phyloP scores from a whole-genome alignment of 2,888 invertebrate genomes.

The Anticlea derivata region DNA sequence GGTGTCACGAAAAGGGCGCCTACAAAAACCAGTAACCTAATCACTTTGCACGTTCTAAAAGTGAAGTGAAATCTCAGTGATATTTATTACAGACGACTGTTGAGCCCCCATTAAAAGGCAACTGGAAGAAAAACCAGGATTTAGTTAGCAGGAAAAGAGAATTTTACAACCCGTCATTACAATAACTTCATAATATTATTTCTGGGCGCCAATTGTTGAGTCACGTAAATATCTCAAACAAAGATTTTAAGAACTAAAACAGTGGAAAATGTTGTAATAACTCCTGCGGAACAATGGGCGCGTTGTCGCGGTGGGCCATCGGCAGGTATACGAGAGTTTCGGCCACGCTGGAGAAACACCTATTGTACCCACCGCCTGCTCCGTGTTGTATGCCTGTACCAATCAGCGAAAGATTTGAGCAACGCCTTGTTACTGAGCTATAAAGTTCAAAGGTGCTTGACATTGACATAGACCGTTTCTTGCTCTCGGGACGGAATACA shows the following conservation, averaged over 20 bases:
- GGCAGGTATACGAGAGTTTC: conserved; percentile 55
- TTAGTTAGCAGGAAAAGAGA: conserved; percentile 10
- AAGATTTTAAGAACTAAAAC: conserved; percentile 44
- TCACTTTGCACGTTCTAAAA: no score
- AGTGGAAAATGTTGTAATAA: conserved; percentile 53
- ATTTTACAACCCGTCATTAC: neutral
- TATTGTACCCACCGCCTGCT: conserved; percentile 47
- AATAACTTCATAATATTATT: conserved; percentile 39
- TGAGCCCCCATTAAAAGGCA: no score
- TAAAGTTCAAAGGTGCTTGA: conserved; percentile 42
- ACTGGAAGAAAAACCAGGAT: conserved; percentile 7
- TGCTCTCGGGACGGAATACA: conserved; percentile 34
- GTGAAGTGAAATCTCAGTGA: no score
- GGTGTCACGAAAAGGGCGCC: no score
- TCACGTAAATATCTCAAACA: conserved; percentile 53
- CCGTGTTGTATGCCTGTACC: conserved; percentile 46
- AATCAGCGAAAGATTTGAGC: conserved; percentile 19
- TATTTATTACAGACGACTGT: no score
- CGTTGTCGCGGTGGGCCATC: conserved; percentile 42
- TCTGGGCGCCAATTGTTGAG: conserved; percentile 49
- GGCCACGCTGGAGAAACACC: conserved; percentile 56
- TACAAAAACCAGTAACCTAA: no score
- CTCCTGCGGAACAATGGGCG: conserved; percentile 54
- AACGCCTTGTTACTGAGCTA: conserved; percentile 30
- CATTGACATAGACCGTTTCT: conserved; percentile 34